Conservation (phyloP, 2,888 invertebrate species). For the Diarsia dahlii region DNA sequence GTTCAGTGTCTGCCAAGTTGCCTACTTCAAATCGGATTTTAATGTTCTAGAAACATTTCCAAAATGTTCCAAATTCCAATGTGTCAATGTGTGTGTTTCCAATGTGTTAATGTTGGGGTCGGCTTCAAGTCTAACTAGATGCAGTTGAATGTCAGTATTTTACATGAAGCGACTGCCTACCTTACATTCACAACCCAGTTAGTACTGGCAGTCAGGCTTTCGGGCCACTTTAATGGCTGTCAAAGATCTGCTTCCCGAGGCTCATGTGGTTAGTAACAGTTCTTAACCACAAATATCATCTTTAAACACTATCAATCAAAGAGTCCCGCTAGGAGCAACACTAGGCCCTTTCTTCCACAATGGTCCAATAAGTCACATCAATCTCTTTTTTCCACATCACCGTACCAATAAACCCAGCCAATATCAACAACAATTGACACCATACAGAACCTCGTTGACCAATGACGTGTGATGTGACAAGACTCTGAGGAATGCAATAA, state of each 20-base stretch:
- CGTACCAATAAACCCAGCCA: neutral
- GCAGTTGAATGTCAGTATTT: too few species aligned
- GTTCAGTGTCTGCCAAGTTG: neutral
- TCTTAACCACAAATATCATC: neutral
- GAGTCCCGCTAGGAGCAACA: neutral
- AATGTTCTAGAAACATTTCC: neutral
- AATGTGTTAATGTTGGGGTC: too few species aligned
- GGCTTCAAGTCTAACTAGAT: too few species aligned
- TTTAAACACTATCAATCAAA: neutral
- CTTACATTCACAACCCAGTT: too few species aligned
- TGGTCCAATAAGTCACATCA: constrained; percentile 9
- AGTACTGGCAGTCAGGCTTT: too few species aligned
- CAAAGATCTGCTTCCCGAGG: too few species aligned
- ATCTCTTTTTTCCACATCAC: neutral
- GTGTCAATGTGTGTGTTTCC: too few species aligned
- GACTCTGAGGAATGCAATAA: constrained; percentile 56
- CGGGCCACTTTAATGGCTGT: too few species aligned
- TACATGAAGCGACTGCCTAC: too few species aligned
- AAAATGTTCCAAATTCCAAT: too few species aligned
- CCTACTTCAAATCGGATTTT: neutral
- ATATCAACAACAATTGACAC: constrained; percentile 30
- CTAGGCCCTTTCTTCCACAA: constrained; percentile 9
- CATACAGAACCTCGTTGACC: constrained; percentile 32
- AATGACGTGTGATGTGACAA: constrained; percentile 47
- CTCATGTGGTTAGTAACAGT: neutral